Base-by-base conservation (phyloP, 2,797 vertebrate species). In the Centropyge bicolor region DNA sequence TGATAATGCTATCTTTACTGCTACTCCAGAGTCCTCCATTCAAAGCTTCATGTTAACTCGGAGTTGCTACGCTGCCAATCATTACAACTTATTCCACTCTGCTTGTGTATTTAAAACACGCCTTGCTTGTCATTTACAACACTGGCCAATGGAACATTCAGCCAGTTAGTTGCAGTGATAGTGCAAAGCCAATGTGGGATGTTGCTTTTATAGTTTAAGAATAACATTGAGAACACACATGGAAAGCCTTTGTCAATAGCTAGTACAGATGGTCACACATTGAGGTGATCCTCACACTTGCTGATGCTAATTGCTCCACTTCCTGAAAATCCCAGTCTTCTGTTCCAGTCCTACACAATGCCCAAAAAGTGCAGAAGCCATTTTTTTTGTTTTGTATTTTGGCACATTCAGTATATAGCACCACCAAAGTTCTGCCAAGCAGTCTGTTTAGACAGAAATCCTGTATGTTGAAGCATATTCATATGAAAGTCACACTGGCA, bases 321-420 rank as follows among this genome's bases (percentile, higher is more conserved):
- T 76, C 72, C 69, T 62, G 64, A 61, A 75, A 80, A 74, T 69
- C 56, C 65, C 70, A 60, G 56, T 79, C 57, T 46, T 73, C 41
- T 45, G 43, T 77, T 85, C 22, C 41, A 61, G 67, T 87, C 36
- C 46, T 76, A 78, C 85, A 76, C 67, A 85, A 81, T 83, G 73
- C 68, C 82, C 73, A 41, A 76, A 90, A 89, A 82, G 78, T 85
- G 68, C 82, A 82, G 69, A 86, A 82, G 78, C 65, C 41, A 1
- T 64, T 70, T 73, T 73, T 70, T 57, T 63, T 51, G 31, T 84
- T 70, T 72, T 76, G 71, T 82, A 45, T 87, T 91, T 93, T 93
- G 92, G 92, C 89, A 92, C 92, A 86, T 59, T 92, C 84, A 80
- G 60, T 86, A 70, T 83, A 87, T 91, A 91, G 91, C 90, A 92